Conservation (phyloP, 2,797 vertebrate genomes). For the Lepilemur ruficaudatus region DNA sequence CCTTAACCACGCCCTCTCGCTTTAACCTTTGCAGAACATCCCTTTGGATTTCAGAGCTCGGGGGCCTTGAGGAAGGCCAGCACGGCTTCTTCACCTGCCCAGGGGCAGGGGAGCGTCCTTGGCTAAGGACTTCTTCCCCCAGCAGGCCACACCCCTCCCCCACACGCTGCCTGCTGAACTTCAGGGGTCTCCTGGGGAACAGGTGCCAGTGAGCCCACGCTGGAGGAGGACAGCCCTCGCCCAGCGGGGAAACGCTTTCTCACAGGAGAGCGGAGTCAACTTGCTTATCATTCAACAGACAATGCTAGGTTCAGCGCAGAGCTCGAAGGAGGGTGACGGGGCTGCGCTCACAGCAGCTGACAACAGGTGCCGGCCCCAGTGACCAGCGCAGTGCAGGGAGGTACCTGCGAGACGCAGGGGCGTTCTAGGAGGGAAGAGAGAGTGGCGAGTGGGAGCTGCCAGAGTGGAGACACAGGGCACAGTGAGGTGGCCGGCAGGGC, state of each 20-base stretch:
- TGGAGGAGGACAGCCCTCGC: background rate
- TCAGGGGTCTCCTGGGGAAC: background rate
- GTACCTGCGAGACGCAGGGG: accelerated
- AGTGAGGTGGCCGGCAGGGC: background rate
- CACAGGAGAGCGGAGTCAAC: background rate
- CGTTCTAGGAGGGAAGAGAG: background rate
- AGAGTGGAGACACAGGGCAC: background rate
- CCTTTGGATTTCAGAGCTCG: background rate
- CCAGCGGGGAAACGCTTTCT: no score
- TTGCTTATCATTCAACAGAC: background rate
- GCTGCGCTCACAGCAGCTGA: no score
- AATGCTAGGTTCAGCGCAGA: background rate
- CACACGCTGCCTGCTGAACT: no score
- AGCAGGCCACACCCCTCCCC: no score
- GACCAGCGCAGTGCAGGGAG: background rate
- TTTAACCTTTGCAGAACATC: background rate
- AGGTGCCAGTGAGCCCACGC: background rate
- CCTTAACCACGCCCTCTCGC: background rate
- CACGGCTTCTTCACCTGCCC: background rate
- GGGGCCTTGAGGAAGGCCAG: background rate
- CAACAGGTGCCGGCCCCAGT: background rate
- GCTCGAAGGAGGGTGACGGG: background rate
- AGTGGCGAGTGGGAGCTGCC: background rate
- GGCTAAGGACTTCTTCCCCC: no score
- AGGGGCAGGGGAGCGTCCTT: no score